phyloP scores from a whole-genome alignment of 2,797 vertebrate genomes.

The Acipenser ruthenus region DNA sequence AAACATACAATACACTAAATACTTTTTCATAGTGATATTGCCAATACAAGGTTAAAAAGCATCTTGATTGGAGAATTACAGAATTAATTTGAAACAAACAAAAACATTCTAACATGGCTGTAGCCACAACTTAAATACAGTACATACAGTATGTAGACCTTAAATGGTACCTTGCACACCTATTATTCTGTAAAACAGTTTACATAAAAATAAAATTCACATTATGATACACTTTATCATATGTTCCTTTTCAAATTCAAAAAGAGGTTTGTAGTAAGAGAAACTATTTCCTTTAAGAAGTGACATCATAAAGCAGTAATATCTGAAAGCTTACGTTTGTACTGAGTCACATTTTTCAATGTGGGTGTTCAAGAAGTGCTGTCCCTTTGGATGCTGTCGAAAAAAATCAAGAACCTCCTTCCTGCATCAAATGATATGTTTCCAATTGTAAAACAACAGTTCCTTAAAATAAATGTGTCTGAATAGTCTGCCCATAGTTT shows the following conservation, averaged over 20 bases:
- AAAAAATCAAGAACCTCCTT: conserved; percentile 7
- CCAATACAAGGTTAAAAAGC: conserved; percentile 8
- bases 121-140: conserved; percentile 11
- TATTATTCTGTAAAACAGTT: conserved; percentile 10
- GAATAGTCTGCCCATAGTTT: not conserved
- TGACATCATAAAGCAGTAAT: conserved; percentile 1
- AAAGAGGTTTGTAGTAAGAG: not conserved
- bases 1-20: conserved; percentile 5
- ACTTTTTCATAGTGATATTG: conserved; percentile 10
- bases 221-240: conserved; percentile 19
- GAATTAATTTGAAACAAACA: conserved; percentile 24
- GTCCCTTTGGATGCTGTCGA: conserved; percentile 9
- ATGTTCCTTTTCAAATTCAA: not conserved
- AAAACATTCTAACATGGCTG: conserved; percentile 24
- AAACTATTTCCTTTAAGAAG: not conserved
- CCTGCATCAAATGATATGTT: conserved; percentile 5
- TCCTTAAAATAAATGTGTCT: too few species aligned
- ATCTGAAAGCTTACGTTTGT: not conserved
- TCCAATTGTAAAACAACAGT: conserved; percentile 8
- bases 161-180: too few species aligned
- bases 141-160: too few species aligned
- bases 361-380: not conserved
- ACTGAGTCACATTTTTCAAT: not conserved
- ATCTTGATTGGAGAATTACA: too few species aligned
- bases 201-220: conserved; percentile 13